Evolutionary conservation across 2,797 vertebrate genomes (phyloP), one percentile per base, ranked within the genome.

Genomic region (Anolis apletophallus): DNA sequence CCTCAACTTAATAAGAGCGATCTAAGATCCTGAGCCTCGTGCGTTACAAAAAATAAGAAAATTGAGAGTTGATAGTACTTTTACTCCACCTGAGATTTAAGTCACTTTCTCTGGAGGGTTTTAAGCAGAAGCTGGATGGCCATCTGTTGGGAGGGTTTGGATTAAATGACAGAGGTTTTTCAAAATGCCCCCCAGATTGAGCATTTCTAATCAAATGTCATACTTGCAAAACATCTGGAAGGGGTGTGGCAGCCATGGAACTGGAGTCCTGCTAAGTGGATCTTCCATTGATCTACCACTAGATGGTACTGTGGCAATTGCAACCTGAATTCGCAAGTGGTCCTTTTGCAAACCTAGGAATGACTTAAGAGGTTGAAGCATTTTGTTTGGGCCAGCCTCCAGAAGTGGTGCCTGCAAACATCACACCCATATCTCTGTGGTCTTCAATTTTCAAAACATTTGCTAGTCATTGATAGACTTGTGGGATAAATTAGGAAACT

Each of bases 261-360:
- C 0, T 29, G 32, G 12, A 9, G 29, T 26, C 3, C 46, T 76
- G 52, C 3, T 9, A 54, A 68, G 36, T 46, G 19, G 12, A 21
- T 3, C n/a, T 50, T 50, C 17, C 16, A 10, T 16, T 36, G 19
- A 29, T 77, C 52, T 36, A 89, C 82, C 93, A 67, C 90, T 87
- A 94, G 90, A 82, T 87, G 95, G 91, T 85, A 87, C 84, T 88
- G 26, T 17, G 77, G 83, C 50, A 80, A 73, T 69, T 0, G 26
- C 88, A 34, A 57, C 21, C 5, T 1, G 68, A 85, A 46, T 6
- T 68, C 32, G 29, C 83, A n/a, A 0, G 46, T 3, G 40, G 8
- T 1, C 1, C 80, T 4, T 10, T 71, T 40, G 59, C 32, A 57
- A 74, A 72, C 46, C 64, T n/a, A 36, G 79, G 67, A 34, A 40